Conservation (phyloP, 1,140 invertebrate genomes). For the Drosophila watanabei region DNA sequence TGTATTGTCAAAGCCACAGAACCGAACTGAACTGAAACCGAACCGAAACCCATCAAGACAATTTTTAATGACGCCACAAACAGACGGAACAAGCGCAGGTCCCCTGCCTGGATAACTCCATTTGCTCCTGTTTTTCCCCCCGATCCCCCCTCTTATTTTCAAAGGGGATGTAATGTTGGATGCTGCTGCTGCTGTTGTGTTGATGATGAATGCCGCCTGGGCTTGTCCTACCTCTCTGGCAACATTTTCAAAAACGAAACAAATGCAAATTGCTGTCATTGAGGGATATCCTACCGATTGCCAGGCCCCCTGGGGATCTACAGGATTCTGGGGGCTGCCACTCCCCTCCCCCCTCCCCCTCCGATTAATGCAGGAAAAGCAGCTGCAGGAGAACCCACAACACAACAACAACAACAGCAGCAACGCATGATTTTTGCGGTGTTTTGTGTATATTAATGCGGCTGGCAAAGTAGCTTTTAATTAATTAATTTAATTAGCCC, state of each 20-base stretch:
- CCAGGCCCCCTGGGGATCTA: neutral
- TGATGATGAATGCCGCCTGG: slow-evolving; percentile 18
- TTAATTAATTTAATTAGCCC: slow-evolving; percentile 69
- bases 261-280: slow-evolving; percentile 83
- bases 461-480: slow-evolving; percentile 80
- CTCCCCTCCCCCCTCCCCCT: neutral
- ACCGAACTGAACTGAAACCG: neutral
- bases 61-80: slow-evolving; percentile 70
- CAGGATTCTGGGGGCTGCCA: neutral
- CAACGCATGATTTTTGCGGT: slow-evolving; percentile 70
- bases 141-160: neutral
- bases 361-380: slow-evolving; percentile 49
- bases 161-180: neutral
- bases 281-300: slow-evolving; percentile 24
- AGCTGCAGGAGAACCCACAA: slow-evolving; percentile 10
- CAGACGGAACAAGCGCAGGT: slow-evolving; percentile 19
- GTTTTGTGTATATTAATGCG: slow-evolving; percentile 80
- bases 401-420: slow-evolving; percentile 16
- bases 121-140: neutral
- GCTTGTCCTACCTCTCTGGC: neutral
- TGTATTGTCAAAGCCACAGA: slow-evolving; percentile 60
- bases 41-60: slow-evolving; percentile 66
- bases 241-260: slow-evolving; percentile 63
- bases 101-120: slow-evolving; percentile 2
- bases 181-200: slow-evolving; percentile 9